Conservation (phyloP, 2,888 invertebrate genomes). For the Blastobasis lacticolella region DNA sequence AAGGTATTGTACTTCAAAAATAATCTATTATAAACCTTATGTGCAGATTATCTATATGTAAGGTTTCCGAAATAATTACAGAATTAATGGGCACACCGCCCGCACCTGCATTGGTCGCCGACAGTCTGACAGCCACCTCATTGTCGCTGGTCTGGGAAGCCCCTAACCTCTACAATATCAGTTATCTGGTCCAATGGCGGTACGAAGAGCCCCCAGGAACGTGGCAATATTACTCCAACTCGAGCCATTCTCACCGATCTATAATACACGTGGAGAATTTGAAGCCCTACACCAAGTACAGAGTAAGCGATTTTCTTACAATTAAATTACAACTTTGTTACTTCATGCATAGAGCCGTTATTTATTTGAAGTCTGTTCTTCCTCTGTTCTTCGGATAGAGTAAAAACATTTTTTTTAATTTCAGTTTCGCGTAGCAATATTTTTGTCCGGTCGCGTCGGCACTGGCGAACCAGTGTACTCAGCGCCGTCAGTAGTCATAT, state of each 20-base stretch:
- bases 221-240: slow-evolving; percentile 89
- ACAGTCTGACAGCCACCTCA: slow-evolving; percentile 83
- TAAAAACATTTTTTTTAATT: slow-evolving; percentile 1
- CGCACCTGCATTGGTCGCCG: slow-evolving; percentile 85
- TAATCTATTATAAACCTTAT: neutral
- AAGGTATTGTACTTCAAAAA: slow-evolving; percentile 60
- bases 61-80: slow-evolving; percentile 20
- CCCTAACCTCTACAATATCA: slow-evolving; percentile 69
- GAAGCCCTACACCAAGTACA: slow-evolving; percentile 91
- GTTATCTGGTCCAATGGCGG: slow-evolving; percentile 83
- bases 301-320: slow-evolving; percentile 70
- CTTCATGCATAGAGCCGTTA: no score
- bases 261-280: slow-evolving; percentile 84
- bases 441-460: slow-evolving; percentile 80
- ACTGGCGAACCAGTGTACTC: slow-evolving; percentile 83
- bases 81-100: slow-evolving; percentile 80
- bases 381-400: no score
- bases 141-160: slow-evolving; percentile 87
- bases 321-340: neutral
- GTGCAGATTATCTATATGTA: no score
- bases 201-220: slow-evolving; percentile 80
- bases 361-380: no score
- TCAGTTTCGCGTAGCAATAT: slow-evolving; percentile 90
- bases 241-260: slow-evolving; percentile 78
- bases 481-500: slow-evolving; percentile 83